A percentile compares a stretch with the other conserved stretches of the same genome.
phyloP scores from a whole-genome alignment of 2,113 vertebrate genomes.

The Elgaria multicarinata region DNA sequence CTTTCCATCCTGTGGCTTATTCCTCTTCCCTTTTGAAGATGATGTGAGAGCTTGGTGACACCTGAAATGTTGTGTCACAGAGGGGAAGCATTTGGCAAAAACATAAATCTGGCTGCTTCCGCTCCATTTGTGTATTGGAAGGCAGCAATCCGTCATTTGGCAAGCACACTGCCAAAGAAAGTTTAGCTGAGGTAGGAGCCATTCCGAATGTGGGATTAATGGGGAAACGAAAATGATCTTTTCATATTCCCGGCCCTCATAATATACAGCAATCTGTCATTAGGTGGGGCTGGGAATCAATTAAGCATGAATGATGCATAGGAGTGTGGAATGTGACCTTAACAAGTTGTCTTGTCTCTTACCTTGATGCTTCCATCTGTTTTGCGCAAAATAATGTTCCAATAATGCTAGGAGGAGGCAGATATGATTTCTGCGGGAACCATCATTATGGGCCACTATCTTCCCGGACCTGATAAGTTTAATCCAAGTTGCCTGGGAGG shows the following conservation, averaged over 20 bases:
- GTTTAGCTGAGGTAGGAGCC: constrained; percentile 69
- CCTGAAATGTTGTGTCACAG: constrained; percentile 50
- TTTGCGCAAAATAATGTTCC: constrained; percentile 65
- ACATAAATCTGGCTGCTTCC: constrained; percentile 60
- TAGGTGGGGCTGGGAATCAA: constrained; percentile 68
- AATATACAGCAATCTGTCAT: constrained; percentile 69
- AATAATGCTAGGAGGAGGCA: constrained; percentile 60
- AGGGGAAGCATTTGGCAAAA: constrained; percentile 53
- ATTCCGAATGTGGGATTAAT: constrained; percentile 75
- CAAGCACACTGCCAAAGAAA: constrained; percentile 68
- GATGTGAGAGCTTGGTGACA: constrained; percentile 30
- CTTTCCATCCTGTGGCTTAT: not conserved
- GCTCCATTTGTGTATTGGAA: constrained; percentile 62
- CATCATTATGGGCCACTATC: constrained; percentile 73
- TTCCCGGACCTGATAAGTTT: constrained; percentile 74
- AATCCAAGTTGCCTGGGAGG: constrained; percentile 83
- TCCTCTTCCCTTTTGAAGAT: not conserved
- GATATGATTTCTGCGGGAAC: constrained; percentile 71
- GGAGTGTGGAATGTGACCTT: constrained; percentile 73
- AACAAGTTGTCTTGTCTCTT: constrained; percentile 74
- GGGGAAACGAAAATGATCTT: constrained; percentile 72
- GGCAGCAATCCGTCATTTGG: constrained; percentile 70
- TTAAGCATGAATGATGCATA: constrained; percentile 78
- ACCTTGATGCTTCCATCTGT: constrained; percentile 76
- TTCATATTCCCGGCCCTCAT: constrained; percentile 70